phyloP scores from a whole-genome alignment of 2,113 vertebrate species.

The Lamprotornis superbus region DNA sequence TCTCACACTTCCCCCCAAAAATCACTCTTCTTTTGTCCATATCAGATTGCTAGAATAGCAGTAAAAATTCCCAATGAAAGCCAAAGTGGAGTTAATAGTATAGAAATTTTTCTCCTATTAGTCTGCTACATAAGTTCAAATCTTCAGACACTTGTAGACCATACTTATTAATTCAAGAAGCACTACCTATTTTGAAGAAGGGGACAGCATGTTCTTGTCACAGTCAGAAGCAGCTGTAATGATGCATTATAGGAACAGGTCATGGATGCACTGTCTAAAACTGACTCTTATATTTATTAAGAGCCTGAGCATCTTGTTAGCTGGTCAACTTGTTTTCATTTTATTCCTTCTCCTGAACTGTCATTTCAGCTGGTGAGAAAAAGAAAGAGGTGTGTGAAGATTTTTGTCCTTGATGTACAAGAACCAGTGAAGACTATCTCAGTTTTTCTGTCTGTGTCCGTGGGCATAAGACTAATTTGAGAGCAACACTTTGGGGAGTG shows the following conservation, averaged over 20 bases:
- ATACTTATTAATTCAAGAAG: background rate
- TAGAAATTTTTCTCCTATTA: background rate
- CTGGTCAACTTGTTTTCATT: background rate
- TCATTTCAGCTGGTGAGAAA: background rate
- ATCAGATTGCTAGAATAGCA: background rate
- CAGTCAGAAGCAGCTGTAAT: background rate
- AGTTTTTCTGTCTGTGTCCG: background rate
- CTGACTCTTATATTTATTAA: background rate
- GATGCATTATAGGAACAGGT: background rate
- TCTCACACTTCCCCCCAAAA: background rate
- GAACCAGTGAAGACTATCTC: background rate
- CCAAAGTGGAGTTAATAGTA: background rate
- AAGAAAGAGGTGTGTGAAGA: background rate
- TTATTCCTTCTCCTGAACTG: background rate
- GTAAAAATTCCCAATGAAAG: background rate
- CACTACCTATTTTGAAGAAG: background rate
- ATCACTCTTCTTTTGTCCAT: background rate
- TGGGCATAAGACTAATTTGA: background rate
- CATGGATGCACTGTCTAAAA: background rate
- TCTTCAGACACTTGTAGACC: background rate
- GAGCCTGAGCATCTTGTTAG: background rate
- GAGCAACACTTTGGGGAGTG: background rate
- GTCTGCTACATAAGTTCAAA: background rate
- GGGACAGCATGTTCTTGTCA: slow-evolving; percentile 50
- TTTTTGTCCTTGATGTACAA: background rate